These are phyloP conservation scores for Siderastrea radians DNA, from an alignment of 92 coral and sea anemone species.

Conservation along the genomic window DNA sequence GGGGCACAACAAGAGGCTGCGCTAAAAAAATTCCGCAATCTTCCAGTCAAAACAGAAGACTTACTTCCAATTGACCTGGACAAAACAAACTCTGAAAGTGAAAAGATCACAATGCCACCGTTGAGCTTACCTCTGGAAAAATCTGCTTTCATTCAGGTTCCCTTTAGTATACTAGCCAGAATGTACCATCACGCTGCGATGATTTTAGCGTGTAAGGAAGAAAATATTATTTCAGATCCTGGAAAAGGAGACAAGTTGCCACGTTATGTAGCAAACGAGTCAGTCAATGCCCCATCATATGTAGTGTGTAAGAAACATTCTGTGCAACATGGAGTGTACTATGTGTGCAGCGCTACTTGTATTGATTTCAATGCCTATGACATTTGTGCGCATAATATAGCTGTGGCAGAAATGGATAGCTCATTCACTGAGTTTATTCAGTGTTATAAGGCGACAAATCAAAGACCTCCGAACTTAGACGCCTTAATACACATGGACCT, in stretches of 20 bases:
- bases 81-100: not conserved
- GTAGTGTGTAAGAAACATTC: too few species aligned
- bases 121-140: conserved; percentile 48
- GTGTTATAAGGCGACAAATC: too few species aligned
- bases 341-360: too few species aligned
- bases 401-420: too few species aligned
- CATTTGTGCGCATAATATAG: too few species aligned
- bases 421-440: too few species aligned
- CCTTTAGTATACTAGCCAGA: conserved; percentile 25
- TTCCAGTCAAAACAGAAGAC: conserved; percentile 7
- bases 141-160: conserved; percentile 45
- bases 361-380: too few species aligned
- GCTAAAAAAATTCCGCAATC: conserved; percentile 21
- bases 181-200: conserved; percentile 25
- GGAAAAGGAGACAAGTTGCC: conserved; percentile 31
- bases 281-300: conserved; percentile 26
- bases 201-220: conserved; percentile 4
- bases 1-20: conserved; percentile 40
- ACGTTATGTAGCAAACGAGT: conserved; percentile 50
- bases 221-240: conserved; percentile 47
- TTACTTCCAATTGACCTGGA: conserved; percentile 5
- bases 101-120: not conserved
- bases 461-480: conserved; percentile 4
- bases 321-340: too few species aligned
- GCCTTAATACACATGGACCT: conserved; percentile 51